These are phyloP conservation scores for Alcedo quadribrachys DNA, from an alignment of 2,797 vertebrate species.

Conservation along the genomic window DNA sequence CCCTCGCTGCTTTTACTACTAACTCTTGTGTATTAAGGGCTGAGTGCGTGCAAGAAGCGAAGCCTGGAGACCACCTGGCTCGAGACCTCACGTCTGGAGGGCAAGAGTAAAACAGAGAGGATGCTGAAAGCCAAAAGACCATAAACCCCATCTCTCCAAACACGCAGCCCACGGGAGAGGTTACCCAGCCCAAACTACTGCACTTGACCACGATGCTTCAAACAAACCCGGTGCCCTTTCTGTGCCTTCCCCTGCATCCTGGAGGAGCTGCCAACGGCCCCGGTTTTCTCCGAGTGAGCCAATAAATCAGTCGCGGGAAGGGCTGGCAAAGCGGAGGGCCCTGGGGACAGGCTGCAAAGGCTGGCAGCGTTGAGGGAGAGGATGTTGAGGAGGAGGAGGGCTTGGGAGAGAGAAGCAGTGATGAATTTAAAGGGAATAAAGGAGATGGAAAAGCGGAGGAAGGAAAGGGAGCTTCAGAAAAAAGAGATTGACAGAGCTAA, in stretches of 20 bases:
- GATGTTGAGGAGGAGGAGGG: not conserved
- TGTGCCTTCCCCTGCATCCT: not conserved
- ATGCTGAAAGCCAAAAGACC: not conserved
- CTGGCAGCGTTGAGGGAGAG: not conserved
- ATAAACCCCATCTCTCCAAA: not conserved
- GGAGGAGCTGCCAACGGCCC: not conserved
- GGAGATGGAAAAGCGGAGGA: not conserved
- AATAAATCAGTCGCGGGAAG: conserved; percentile 46
- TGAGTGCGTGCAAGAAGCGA: not conserved
- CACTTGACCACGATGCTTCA: not conserved
- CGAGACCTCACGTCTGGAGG: not conserved
- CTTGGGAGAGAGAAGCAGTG: not conserved
- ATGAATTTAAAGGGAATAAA: not conserved
- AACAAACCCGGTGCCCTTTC: not conserved
- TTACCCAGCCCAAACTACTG: not conserved
- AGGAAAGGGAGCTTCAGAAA: conserved; percentile 27
- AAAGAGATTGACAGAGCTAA: conserved; percentile 36
- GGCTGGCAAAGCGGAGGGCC: not conserved
- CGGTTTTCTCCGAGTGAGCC: not conserved
- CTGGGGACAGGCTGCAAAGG: conserved; percentile 21
- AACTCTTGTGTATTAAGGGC: not conserved
- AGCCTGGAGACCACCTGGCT: conserved; percentile 3
- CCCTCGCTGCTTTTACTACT: not conserved
- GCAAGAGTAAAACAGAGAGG: not conserved
- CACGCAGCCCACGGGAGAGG: not conserved